Evolutionary conservation across 2,113 vertebrate species (phyloP).

Genomic region (Elachura formosa): DNA sequence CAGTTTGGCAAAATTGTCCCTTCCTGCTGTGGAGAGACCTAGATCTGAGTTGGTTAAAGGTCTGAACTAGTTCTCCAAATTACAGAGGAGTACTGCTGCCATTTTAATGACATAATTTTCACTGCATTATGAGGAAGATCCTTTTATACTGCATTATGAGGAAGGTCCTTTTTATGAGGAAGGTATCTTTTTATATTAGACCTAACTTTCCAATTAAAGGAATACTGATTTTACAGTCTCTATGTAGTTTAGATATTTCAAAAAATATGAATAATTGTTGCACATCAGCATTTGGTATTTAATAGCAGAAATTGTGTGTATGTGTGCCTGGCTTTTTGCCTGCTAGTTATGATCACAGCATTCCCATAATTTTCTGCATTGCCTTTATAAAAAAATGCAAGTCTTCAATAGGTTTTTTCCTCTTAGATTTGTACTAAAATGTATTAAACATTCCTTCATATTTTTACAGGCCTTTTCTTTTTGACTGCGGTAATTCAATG

Average conservation of each 20-base stretch:
- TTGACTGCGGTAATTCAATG: neutral
- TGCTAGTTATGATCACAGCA: neutral
- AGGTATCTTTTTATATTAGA: neutral
- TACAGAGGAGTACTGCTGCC: neutral
- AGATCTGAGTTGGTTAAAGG: constrained; percentile 19
- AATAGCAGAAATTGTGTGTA: neutral
- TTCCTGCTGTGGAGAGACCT: constrained; percentile 9
- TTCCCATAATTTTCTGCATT: constrained; percentile 16
- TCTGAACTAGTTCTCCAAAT: constrained; percentile 12
- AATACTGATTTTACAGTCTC: neutral
- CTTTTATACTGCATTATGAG: neutral
- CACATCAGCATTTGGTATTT: neutral
- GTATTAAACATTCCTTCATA: neutral
- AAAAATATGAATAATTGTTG: neutral
- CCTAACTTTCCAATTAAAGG: neutral
- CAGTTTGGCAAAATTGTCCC: neutral
- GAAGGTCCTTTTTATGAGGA: neutral
- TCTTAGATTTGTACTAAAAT: neutral
- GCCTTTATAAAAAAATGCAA: neutral
- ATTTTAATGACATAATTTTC: neutral
- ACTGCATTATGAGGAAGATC: neutral
- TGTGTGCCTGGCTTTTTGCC: neutral
- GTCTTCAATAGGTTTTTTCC: neutral
- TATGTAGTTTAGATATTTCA: neutral
- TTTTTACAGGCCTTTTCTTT: neutral